Evolutionary conservation across 2,888 invertebrate genomes (phyloP), one percentile per base, ranked within the genome.

Genomic region (Tipula unca): DNA sequence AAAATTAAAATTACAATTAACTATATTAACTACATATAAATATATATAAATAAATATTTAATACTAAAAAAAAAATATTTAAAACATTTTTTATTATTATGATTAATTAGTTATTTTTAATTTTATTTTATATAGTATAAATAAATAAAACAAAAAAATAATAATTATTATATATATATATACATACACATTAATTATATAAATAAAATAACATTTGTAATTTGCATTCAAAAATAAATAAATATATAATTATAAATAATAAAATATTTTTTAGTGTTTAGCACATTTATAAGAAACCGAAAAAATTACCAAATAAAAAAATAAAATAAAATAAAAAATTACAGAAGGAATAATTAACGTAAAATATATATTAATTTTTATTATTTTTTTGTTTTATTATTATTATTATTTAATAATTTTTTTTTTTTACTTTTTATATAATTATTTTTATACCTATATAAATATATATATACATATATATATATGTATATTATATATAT

Each of bases 181-280:
- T 36, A 10, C 6, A 36, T 25, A 83, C n/a, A 69, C 69, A 69
- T 82, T 13, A 25, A 82, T 82, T 32, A 32, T 83, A 83, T 83
- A 83, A 83, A 83, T 32, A 32, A 29, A 83, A 32, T 29, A 82
- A 35, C 32, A 83, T 32, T 82, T 82, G 82, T 82, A 82, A 82
- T 82, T 82, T 82, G 32, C 35, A 83, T 83, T 32, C 83, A 83
- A 32, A 29, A 32, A 83, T 32, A 83, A 83, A 83, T 17, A 83
- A 83, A 83, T n/a, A n/a, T n/a, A n/a, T 83, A 83, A 83, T 32
- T 32, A 83, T 83, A 82, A 82, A 82, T 29, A 83, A 83, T 83
- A 83, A 29, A 83, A 32, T 83, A 83, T 83, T 83, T 83, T 83
- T 83, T 83, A 83, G 83, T 83, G 83, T 83, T 83, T 83, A 83